Conservation (phyloP, 2,888 invertebrate genomes). For the Stictocephala bisonia region DNA sequence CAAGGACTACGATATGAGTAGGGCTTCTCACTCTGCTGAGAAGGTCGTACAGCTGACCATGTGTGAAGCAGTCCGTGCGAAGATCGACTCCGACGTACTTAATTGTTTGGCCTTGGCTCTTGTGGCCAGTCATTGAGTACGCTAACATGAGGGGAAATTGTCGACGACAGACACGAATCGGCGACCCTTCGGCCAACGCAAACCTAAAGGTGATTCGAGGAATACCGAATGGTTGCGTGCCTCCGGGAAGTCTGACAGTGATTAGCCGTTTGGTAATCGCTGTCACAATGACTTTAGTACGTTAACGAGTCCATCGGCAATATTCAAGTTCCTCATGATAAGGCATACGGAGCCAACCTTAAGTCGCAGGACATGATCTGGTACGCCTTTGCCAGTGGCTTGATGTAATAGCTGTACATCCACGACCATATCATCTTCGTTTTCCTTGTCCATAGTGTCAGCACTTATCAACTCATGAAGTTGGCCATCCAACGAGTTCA, state of each 20-base stretch:
- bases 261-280: constrained; percentile 31
- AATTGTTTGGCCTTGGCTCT: constrained; percentile 29
- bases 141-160: constrained; percentile 9
- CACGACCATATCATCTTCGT: neutral
- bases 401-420: neutral
- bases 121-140: constrained; percentile 36
- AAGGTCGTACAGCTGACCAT: constrained; percentile 32
- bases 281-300: too few species aligned
- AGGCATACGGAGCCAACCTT: constrained; percentile 27
- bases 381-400: constrained; percentile 3
- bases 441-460: constrained; percentile 2
- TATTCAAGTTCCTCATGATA: constrained; percentile 24
- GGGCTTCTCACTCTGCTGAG: constrained; percentile 1
- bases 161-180: neutral
- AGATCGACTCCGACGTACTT: constrained; percentile 20
- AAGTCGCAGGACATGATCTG: constrained; percentile 12
- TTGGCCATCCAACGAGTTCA: neutral
- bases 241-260: neutral
- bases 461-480: constrained; percentile 25
- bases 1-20: neutral
- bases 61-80: constrained; percentile 13
- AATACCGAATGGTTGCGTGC: neutral
- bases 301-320: constrained; percentile 34
- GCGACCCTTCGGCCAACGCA: neutral
- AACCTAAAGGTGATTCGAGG: neutral